A percentile compares a stretch with the other conserved stretches of the same genome.
Evolutionary conservation across 2,888 invertebrate genomes (phyloP).

Genomic region (Meteorus cinctellus): DNA sequence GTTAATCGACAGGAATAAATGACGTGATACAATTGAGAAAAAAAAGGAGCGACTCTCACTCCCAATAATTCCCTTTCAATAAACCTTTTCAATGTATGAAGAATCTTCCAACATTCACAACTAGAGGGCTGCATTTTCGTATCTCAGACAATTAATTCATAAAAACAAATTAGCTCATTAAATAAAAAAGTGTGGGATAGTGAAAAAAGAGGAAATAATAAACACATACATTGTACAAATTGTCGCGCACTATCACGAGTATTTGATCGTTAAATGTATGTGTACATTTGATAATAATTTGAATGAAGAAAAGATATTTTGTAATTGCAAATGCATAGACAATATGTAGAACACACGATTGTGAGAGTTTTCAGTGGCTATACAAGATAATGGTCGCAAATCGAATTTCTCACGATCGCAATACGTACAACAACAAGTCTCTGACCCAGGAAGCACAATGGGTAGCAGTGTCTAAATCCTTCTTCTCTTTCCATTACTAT

Average conservation of each 20-base stretch:
- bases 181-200: too few species aligned
- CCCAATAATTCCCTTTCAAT: too few species aligned
- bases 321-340: slow-evolving; percentile 32
- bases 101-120: too few species aligned
- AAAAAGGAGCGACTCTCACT: too few species aligned
- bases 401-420: slow-evolving; percentile 46
- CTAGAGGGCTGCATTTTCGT: too few species aligned
- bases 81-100: too few species aligned
- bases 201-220: not conserved
- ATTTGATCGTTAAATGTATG: not conserved
- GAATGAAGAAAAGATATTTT: slow-evolving; percentile 25
- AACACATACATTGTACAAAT: not conserved
- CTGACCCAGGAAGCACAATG: slow-evolving; percentile 46
- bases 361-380: slow-evolving; percentile 29
- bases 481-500: slow-evolving; percentile 5
- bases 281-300: slow-evolving; percentile 7
- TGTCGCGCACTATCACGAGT: slow-evolving; percentile 12
- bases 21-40: too few species aligned
- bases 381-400: slow-evolving; percentile 37
- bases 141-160: too few species aligned
- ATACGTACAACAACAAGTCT: slow-evolving; percentile 41
- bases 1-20: too few species aligned
- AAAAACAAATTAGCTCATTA: too few species aligned
- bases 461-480: slow-evolving; percentile 36
- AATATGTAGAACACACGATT: slow-evolving; percentile 31